Evolutionary conservation across 2,888 invertebrate genomes (phyloP), one percentile per base, ranked within the genome.

Genomic region (Drosophila paracracens): DNA sequence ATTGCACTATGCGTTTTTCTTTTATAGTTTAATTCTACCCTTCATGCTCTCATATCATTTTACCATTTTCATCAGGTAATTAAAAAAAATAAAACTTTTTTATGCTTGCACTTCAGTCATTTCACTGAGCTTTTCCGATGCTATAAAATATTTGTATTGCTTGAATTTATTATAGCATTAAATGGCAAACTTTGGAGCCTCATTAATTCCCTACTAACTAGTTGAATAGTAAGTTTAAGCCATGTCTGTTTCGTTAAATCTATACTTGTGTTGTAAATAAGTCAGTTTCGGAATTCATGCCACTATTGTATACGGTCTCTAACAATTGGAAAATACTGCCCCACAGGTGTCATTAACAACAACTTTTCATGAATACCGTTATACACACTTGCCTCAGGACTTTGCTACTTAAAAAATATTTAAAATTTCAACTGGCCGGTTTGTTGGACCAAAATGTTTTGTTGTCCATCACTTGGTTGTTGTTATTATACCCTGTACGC

Each of bases 301-400:
- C 2, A 29, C 27, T 21, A 21, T 2, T 60, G 21, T 52, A 8
- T 11, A 11, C 2, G 16, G 16, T 3, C 6, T 46, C 31, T 58
- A 31, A 59, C 35, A 59, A 27, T 25, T 25, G 11, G 11, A 33
- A 58, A 11, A 7, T 43, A 58, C 18, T 48, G 25, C 18, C 10
- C 35, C 68, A 21, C 6, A 27, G 51, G 31, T 52, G 18, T 27
- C 31, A 35, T 56, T 50, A 27, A 21, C 33, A 56, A 38, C 27
- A 46, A 52, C 25, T 48, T 61, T 48, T 58, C n/a, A 29, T 38
- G 11, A 29, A 73, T 52, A 50, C 43, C 54, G 59, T 48, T 35
- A 46, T 13, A 25, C 1, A 43, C 57, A 31, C 18, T 38, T 25
- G 31, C 52, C 56, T 21, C 18, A 21, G 38, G 36, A 48, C 27